Conservation (phyloP, 1,140 invertebrate species). For the Ganaspis sp. region DNA sequence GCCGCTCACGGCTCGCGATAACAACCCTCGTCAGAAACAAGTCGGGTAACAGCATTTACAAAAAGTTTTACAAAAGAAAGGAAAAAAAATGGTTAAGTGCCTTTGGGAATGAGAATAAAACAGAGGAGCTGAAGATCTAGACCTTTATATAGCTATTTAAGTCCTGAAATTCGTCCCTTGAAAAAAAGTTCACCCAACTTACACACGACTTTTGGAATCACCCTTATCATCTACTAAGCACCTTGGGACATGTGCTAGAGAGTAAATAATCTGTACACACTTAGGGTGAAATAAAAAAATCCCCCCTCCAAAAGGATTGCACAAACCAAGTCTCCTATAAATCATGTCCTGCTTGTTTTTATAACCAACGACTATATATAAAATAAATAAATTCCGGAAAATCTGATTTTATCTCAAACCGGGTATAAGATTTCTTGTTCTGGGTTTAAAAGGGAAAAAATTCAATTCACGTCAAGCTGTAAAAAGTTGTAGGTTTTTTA, state of each 20-base stretch:
- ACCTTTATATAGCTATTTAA: not conserved
- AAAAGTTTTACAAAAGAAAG: slow-evolving; percentile 3
- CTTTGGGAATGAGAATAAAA: slow-evolving; percentile 5
- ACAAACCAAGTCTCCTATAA: not conserved
- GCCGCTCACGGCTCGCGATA: not conserved
- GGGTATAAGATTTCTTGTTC: not conserved
- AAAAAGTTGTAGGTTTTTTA: no score
- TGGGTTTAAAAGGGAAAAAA: no score
- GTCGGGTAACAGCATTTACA: not conserved
- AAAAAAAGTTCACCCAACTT: slow-evolving; percentile 2
- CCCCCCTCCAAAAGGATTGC: not conserved
- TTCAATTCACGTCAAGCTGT: no score
- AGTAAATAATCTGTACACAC: slow-evolving; percentile 8
- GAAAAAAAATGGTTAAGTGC: not conserved
- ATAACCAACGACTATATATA: not conserved
- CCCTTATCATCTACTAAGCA: slow-evolving; percentile 23
- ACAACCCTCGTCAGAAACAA: not conserved
- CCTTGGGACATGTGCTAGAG: slow-evolving; percentile 12
- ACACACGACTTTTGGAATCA: not conserved
- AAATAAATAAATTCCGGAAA: not conserved
- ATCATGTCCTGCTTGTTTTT: not conserved
- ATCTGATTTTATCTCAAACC: not conserved
- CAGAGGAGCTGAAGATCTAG: not conserved
- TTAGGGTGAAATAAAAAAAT: not conserved
- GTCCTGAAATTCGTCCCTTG: slow-evolving; percentile 22